Conservation (phyloP, 2,797 vertebrate species). For the Phalanger gymnotis region DNA sequence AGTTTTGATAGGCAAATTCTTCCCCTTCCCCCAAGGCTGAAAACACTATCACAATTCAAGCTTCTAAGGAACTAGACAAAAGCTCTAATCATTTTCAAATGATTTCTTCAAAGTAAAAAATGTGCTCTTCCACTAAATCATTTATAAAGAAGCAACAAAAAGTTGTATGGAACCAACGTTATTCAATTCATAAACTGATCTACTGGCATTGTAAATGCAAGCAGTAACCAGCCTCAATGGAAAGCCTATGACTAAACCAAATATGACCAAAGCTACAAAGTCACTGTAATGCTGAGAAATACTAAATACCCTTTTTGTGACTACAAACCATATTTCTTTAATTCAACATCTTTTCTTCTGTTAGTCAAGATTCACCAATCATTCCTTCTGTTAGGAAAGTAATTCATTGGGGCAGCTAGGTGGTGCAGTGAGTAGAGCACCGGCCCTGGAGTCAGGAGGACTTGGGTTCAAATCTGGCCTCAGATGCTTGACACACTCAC, state of each 20-base stretch:
- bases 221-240: not conserved
- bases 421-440: too few species aligned
- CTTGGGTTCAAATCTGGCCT: too few species aligned
- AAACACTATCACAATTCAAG: not conserved
- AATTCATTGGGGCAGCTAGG: not conserved
- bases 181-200: conserved; percentile 31
- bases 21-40: not conserved
- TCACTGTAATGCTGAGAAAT: not conserved
- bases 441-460: too few species aligned
- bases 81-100: not conserved
- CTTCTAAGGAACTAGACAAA: not conserved
- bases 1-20: not conserved
- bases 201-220: conserved; percentile 57
- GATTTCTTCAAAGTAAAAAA: not conserved
- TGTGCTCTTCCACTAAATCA: not conserved
- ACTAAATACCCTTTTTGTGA: conserved; percentile 26
- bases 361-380: conserved; percentile 38
- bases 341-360: conserved; percentile 15
- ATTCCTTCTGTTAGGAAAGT: conserved; percentile 24
- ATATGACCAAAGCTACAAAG: conserved; percentile 37
- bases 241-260: conserved; percentile 29
- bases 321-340: conserved; percentile 14
- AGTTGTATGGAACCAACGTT: not conserved
- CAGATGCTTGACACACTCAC: too few species aligned
- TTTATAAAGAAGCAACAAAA: not conserved